Evolutionary conservation across 2,888 invertebrate species (phyloP).

Genomic region (Balanococcus diminutus): DNA sequence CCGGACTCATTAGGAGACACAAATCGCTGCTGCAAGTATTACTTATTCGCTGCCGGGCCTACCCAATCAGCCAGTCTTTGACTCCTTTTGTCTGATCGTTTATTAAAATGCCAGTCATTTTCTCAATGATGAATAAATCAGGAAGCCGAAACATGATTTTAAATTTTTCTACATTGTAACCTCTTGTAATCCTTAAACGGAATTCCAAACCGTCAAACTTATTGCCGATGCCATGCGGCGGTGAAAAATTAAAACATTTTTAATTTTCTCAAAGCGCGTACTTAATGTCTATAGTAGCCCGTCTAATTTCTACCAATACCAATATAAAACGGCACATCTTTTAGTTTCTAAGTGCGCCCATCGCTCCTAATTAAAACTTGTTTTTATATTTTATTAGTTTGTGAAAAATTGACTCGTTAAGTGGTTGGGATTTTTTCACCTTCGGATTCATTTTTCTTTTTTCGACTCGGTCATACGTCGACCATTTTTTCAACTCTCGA

Average conservation of each 20-base stretch:
- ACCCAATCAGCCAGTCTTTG: conserved; percentile 54
- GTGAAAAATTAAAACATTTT: conserved; percentile 42
- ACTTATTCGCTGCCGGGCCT: conserved; percentile 53
- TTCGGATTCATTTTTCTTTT: neutral
- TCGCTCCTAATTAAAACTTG: conserved; percentile 19
- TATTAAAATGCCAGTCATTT: conserved; percentile 52
- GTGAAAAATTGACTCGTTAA: conserved; percentile 34
- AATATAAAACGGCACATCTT: neutral
- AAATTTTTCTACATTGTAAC: conserved; percentile 45
- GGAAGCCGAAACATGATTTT: conserved; percentile 49
- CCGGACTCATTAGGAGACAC: conserved; percentile 54
- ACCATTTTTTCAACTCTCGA: neutral
- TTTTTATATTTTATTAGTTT: conserved; percentile 17
- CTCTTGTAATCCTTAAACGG: conserved; percentile 25
- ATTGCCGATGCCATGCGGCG: conserved; percentile 20
- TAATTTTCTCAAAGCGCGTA: conserved; percentile 15
- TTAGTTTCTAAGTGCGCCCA: neutral
- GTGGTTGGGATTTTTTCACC: neutral
- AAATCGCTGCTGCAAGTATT: conserved; percentile 49
- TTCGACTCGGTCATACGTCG: neutral
- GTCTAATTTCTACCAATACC: neutral
- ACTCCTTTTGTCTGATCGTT: conserved; percentile 51
- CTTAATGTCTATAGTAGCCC: neutral
- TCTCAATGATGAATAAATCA: conserved; percentile 53
- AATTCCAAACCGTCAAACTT: conserved; percentile 38